These are phyloP conservation scores for Acanthopleura granulata DNA, from an alignment of 2,888 invertebrate species.

Conservation along the genomic window DNA sequence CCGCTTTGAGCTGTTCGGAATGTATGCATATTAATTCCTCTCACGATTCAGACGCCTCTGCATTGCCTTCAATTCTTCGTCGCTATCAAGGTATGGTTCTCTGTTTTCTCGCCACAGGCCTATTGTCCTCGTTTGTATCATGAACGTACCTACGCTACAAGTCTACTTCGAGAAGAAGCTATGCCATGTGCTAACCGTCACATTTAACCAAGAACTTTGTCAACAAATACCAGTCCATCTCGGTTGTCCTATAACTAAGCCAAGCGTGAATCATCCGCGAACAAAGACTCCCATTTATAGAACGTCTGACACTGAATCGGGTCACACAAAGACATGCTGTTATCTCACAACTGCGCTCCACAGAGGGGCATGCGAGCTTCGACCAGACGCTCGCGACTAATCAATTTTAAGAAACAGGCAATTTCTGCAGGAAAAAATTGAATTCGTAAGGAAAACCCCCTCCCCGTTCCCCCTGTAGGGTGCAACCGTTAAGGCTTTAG, in stretches of 20 bases:
- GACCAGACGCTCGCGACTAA: not conserved
- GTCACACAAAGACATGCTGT: slow-evolving; percentile 16
- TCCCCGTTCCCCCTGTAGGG: not conserved
- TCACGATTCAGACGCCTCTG: too few relatives aligned
- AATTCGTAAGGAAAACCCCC: not conserved
- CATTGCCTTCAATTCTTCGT: too few relatives aligned
- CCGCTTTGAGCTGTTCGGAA: too few relatives aligned
- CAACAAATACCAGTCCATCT: slow-evolving; percentile 2
- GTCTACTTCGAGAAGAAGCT: not conserved
- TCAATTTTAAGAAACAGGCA: slow-evolving; percentile 16
- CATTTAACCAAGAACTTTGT: slow-evolving; percentile 7
- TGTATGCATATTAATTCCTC: too few relatives aligned
- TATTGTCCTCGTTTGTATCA: too few relatives aligned
- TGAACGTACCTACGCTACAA: too few relatives aligned
- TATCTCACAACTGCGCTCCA: slow-evolving; percentile 15
- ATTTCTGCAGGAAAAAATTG: slow-evolving; percentile 5
- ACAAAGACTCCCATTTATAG: slow-evolving; percentile 18
- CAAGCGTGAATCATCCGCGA: slow-evolving; percentile 16
- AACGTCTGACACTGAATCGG: slow-evolving; percentile 13
- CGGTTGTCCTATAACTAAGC: not conserved
- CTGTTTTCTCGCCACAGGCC: too few relatives aligned
- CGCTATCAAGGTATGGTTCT: too few relatives aligned
- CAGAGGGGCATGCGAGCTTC: not conserved
- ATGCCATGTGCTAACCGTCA: slow-evolving; percentile 7
- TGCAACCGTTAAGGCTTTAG: not conserved